Conservation (phyloP, 2,888 invertebrate genomes). For the Creontiades dilutus region DNA sequence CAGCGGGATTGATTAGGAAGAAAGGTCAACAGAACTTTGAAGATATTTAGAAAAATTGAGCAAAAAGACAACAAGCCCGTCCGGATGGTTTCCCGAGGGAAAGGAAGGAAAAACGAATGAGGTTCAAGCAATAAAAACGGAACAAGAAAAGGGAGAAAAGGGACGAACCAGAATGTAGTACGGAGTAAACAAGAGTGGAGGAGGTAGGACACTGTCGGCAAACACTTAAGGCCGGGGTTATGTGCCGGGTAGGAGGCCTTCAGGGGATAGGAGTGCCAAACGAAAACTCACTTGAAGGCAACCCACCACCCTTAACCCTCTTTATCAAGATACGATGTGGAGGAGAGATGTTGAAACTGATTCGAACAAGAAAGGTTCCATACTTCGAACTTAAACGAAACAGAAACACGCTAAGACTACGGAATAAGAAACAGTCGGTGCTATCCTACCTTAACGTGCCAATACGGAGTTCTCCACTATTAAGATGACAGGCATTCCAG, state of each 20-base stretch:
- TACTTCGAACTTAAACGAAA: background rate
- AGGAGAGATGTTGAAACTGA: slow-evolving; percentile 11
- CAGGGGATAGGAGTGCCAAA: slow-evolving; percentile 22
- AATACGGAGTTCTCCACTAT: too few species aligned
- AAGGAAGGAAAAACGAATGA: background rate
- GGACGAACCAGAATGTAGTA: slow-evolving; percentile 36
- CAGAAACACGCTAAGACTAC: background rate
- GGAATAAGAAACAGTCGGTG: background rate
- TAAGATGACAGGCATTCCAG: too few species aligned
- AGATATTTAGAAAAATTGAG: background rate
- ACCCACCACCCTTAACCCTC: background rate
- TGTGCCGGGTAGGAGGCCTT: slow-evolving; percentile 20
- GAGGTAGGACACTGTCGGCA: slow-evolving; percentile 49
- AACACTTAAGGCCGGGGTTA: slow-evolving; percentile 49
- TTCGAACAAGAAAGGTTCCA: slow-evolving; percentile 20
- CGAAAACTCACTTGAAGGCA: background rate
- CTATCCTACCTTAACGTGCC: too few species aligned
- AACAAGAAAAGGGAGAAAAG: slow-evolving; percentile 7
- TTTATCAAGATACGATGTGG: slow-evolving; percentile 3
- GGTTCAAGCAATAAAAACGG: slow-evolving; percentile 8
- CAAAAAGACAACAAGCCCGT: background rate
- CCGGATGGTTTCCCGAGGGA: background rate
- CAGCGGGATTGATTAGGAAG: background rate
- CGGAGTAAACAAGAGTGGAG: slow-evolving; percentile 35
- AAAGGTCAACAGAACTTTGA: background rate